Conservation (phyloP, 2,888 invertebrate genomes). For the Hesperia comma region DNA sequence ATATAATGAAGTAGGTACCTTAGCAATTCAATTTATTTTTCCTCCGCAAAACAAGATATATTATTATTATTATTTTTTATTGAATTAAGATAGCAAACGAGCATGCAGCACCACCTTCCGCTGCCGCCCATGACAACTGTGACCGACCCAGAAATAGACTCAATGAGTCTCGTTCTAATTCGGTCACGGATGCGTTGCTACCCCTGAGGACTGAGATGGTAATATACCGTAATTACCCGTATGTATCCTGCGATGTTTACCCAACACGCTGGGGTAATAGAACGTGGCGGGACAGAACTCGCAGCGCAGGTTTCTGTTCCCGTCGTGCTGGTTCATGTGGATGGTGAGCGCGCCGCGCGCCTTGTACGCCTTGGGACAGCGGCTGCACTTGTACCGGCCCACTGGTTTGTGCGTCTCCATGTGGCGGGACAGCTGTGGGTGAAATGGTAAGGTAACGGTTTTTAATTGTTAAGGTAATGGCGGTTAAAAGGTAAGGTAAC, state of each 20-base stretch:
- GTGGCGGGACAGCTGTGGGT: constrained; percentile 55
- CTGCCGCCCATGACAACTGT: no score
- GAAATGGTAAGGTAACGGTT: background rate
- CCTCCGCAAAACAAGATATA: no score
- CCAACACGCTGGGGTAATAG: constrained; percentile 61
- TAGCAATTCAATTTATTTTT: no score
- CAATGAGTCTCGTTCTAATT: no score
- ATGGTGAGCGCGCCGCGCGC: constrained; percentile 44
- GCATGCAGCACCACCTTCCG: no score
- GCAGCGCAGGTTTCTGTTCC: constrained; percentile 64
- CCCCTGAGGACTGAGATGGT: no score
- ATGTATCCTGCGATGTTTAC: constrained; percentile 72
- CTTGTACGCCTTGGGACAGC: constrained; percentile 61
- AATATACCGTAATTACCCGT: no score
- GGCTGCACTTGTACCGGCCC: constrained; percentile 54
- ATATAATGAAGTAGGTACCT: no score
- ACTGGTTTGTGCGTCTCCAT: constrained; percentile 52
- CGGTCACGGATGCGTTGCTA: no score
- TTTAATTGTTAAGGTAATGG: background rate
- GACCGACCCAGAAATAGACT: no score
- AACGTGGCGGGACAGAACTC: constrained; percentile 71
- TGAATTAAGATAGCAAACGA: no score
- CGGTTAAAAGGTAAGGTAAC: background rate
- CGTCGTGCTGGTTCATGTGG: constrained; percentile 68
- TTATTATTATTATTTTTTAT: no score